Percentiles rank a stretch among this genome's conserved stretches.
Conservation (phyloP, 1,140 invertebrate genomes). For the Monochamus saltuarius region DNA sequence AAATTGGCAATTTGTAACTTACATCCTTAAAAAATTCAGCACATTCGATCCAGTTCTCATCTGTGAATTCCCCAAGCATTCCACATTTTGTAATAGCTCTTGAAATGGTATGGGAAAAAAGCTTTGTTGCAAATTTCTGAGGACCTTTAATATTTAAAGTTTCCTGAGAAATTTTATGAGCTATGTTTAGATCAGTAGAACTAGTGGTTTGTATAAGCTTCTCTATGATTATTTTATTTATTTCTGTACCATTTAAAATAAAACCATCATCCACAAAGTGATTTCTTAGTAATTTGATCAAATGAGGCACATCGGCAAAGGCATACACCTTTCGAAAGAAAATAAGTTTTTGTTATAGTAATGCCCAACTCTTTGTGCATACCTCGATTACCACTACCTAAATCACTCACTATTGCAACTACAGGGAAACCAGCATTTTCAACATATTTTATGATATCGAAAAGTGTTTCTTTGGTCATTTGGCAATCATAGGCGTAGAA, state of each 20-base stretch:
- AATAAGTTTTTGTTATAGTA: constrained; percentile 18
- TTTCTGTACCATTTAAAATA: constrained; percentile 22
- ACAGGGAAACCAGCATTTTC: constrained; percentile 34
- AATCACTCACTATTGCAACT: constrained; percentile 38
- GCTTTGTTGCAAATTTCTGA: constrained; percentile 4
- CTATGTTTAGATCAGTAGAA: constrained; percentile 26
- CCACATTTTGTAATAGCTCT: constrained; percentile 13
- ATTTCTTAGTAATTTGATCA: constrained; percentile 25
- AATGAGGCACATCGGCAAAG: constrained; percentile 35
- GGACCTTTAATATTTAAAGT: constrained; percentile 5
- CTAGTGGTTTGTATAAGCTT: constrained; percentile 18
- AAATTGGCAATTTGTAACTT: neutral
- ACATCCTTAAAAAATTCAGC: neutral
- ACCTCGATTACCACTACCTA: constrained; percentile 38
- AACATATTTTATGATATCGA: constrained; percentile 34
- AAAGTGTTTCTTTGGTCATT: constrained; percentile 40
- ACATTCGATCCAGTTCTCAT: neutral
- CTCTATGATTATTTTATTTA: constrained; percentile 28
- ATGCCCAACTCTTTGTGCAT: constrained; percentile 31
- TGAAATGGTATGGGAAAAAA: constrained; percentile 23
- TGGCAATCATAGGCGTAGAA: constrained; percentile 42
- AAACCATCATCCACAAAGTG: constrained; percentile 36
- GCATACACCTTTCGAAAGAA: constrained; percentile 32
- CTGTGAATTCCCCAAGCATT: neutral
- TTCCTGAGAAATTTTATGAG: constrained; percentile 20